Base-by-base conservation (phyloP, 2,113 vertebrate genomes). In the Ammodytes marinus region DNA sequence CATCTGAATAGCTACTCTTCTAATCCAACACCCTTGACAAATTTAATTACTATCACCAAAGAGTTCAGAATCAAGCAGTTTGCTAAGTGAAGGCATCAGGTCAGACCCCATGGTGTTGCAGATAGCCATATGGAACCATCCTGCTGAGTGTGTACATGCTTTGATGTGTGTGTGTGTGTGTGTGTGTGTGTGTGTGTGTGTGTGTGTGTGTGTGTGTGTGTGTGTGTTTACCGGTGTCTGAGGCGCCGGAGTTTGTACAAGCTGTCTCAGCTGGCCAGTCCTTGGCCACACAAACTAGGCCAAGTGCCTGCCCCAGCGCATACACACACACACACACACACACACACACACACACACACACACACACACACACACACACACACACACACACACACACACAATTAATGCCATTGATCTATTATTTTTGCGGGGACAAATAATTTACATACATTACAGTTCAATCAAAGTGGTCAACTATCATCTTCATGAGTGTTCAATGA, bases 351-450 rank as follows among this genome's bases (percentile, higher is more conserved):
- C 49, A 52, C 27, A 65, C 53, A 63, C 66, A 57, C 17, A 60
- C 27, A 43, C 43, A 54, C 58, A 58, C n/a, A 55, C 43, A 64
- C 42, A 57, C 17, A 64, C 50, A 74, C 55, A 52, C 58, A 66
- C 53, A 69, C 40, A 59, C 15, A 66, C 11, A 69, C 52, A 68
- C 27, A 57, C 68, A 59, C 61, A 50, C 3, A 61, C 76, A 88
- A 54, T 74, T 27, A 89, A 84, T 77, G 91, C 91, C 85, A 83
- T 5, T 85, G 71, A 86, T 86, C 72, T 77, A 8, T 84, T 80
- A 60, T 74, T 66, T 82, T 76, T 86, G 60, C 76, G 43, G 77
- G 61, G 46, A 83, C 85, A 92, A 91, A 93, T 93, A 93, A 94
- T 89, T 87, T 80, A 86, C 77, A 60, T 85, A 27, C 83, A 88